phyloP scores from a whole-genome alignment of 2,797 vertebrate genomes.

The Smutsia temminckii region DNA sequence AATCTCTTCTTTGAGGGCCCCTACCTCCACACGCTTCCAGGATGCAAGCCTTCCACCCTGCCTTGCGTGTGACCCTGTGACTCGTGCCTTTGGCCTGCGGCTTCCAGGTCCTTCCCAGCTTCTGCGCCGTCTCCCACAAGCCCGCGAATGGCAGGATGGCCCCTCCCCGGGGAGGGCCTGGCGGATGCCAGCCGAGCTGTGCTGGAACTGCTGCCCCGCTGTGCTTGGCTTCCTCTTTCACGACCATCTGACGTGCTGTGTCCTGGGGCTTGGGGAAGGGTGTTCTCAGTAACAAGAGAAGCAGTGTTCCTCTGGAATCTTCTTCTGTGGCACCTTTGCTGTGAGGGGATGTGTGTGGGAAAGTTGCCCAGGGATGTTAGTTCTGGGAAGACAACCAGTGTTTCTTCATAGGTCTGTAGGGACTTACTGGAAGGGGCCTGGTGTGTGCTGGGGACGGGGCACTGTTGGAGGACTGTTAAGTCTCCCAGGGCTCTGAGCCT shows the following conservation, averaged over 20 bases:
- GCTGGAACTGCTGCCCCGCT: not conserved
- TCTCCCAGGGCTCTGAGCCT: not conserved
- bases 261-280: not conserved
- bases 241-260: not conserved
- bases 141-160: not conserved
- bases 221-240: not conserved
- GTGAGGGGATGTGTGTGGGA: not conserved
- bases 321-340: not conserved
- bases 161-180: not conserved
- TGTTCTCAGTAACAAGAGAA: not conserved
- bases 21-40: no score
- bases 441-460: not conserved
- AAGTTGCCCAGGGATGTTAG: constrained; percentile 21
- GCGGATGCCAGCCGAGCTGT: not conserved
- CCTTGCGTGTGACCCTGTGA: fast-evolving
- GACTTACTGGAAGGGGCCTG: not conserved
- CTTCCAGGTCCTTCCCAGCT: not conserved
- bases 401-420: not conserved
- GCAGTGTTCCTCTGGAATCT: constrained; percentile 35
- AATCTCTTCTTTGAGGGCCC: no score
- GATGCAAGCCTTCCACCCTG: no score
- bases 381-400: constrained; percentile 15
- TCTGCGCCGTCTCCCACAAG: not conserved
- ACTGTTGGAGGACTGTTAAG: no score
- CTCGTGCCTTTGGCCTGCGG: not conserved